phyloP scores from a whole-genome alignment of 2,113 vertebrate species.

The Pteropus alecto region DNA sequence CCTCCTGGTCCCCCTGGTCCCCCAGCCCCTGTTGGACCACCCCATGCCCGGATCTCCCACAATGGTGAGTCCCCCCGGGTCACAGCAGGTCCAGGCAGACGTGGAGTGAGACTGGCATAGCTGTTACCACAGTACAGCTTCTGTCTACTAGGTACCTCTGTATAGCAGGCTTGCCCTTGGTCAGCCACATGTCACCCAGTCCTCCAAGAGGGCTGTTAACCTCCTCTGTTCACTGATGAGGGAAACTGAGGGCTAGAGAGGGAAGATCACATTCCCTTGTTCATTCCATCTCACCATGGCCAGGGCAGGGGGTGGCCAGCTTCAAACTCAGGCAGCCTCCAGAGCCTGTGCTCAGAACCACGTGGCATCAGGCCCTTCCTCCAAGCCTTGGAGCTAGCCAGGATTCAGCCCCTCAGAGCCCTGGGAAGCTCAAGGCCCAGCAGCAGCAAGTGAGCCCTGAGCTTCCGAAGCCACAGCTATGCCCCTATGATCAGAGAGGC shows the following conservation, averaged over 20 bases:
- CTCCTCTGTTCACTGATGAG: neutral
- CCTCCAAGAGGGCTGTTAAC: neutral
- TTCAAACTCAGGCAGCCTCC: neutral
- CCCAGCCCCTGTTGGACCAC: slow-evolving; percentile 75
- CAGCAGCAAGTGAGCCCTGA: neutral
- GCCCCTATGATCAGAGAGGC: neutral
- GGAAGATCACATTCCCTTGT: neutral
- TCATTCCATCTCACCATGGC: neutral
- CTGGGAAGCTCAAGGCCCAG: neutral
- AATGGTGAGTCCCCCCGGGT: slow-evolving; percentile 70
- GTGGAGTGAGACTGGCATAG: neutral
- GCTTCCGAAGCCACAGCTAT: neutral
- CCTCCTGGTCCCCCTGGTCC: slow-evolving; percentile 83
- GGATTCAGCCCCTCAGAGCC: neutral
- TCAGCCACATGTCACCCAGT: neutral
- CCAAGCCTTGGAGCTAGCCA: neutral
- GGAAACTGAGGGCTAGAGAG: neutral
- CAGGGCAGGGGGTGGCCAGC: neutral
- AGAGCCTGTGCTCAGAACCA: neutral
- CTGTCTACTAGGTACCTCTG: neutral
- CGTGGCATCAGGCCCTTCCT: neutral
- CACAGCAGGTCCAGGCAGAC: neutral
- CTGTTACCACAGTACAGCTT: neutral
- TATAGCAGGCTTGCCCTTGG: neutral
- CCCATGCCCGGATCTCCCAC: slow-evolving; percentile 68